A percentile compares a stretch with the other conserved stretches of the same genome.
Conservation (phyloP, 2,888 invertebrate genomes). For the Gnatocerus cornutus region DNA sequence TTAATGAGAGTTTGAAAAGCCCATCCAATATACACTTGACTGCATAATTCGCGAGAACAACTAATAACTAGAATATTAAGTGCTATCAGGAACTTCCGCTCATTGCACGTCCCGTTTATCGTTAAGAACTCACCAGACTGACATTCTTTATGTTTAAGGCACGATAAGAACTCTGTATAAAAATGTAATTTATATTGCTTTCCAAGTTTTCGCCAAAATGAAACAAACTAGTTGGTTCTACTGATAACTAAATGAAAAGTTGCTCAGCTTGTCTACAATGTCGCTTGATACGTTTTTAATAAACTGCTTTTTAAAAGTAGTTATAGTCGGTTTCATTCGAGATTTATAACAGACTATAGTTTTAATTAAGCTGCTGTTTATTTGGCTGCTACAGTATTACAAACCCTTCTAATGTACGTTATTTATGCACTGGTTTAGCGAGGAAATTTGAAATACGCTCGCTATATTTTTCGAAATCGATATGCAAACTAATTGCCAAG, state of each 20-base stretch:
- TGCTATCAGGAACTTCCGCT: slow-evolving; percentile 66
- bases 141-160: slow-evolving; percentile 58
- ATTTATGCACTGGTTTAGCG: no score
- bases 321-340: not conserved
- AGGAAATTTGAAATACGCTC: no score
- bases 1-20: slow-evolving; percentile 57
- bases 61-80: slow-evolving; percentile 65
- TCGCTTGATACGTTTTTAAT: not conserved
- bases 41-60: slow-evolving; percentile 58
- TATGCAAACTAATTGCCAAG: no score
- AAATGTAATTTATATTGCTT: slow-evolving; percentile 52
- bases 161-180: slow-evolving; percentile 51
- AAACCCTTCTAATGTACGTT: no score
- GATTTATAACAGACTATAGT: not conserved
- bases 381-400: no score
- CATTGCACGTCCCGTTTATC: slow-evolving; percentile 63
- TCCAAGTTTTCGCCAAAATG: slow-evolving; percentile 41
- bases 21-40: slow-evolving; percentile 55
- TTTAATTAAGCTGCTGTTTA: not conserved
- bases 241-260: slow-evolving; percentile 5
- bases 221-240: slow-evolving; percentile 20
- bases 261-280: not conserved
- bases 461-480: no score
- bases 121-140: slow-evolving; percentile 57
- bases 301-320: not conserved